phyloP scores from a whole-genome alignment of 1,140 invertebrate genomes.

The Drosophila cardini region DNA sequence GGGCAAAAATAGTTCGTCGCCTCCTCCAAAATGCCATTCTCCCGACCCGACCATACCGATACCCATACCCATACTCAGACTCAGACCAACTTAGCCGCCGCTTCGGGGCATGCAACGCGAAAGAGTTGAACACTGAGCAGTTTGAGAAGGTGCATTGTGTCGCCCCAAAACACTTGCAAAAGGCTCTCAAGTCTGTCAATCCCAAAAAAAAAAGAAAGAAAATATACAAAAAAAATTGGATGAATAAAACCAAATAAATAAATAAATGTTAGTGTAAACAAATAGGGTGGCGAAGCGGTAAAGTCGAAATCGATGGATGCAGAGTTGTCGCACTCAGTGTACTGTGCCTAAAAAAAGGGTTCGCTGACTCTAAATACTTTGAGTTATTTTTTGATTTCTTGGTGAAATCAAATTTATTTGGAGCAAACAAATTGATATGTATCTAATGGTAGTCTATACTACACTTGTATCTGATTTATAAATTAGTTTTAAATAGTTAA shows the following conservation, averaged over 20 bases:
- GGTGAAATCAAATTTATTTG: too few species aligned
- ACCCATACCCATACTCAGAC: not conserved
- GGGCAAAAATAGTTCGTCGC: slow-evolving; percentile 75
- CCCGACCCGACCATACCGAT: slow-evolving; percentile 1
- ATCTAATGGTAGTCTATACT: too few species aligned
- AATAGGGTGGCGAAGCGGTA: slow-evolving; percentile 43
- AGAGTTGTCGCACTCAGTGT: not conserved
- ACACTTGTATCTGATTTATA: too few species aligned
- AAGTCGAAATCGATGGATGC: slow-evolving; percentile 20
- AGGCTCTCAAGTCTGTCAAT: slow-evolving; percentile 74
- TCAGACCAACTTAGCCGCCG: slow-evolving; percentile 6
- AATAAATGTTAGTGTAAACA: slow-evolving; percentile 45
- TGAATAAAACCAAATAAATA: slow-evolving; percentile 27
- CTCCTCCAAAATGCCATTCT: slow-evolving; percentile 60
- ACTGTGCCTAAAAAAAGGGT: not conserved
- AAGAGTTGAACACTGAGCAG: slow-evolving; percentile 8
- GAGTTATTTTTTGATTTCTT: not conserved
- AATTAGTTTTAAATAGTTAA: too few species aligned
- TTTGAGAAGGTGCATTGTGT: slow-evolving; percentile 52
- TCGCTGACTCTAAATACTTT: not conserved
- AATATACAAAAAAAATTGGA: slow-evolving; percentile 19
- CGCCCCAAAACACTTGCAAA: slow-evolving; percentile 72
- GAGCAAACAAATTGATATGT: too few species aligned
- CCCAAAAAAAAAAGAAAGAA: slow-evolving; percentile 36
- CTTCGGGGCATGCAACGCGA: slow-evolving; percentile 12